These are phyloP conservation scores for Mythimna impura DNA, from an alignment of 2,888 invertebrate genomes.

Conservation along the genomic window DNA sequence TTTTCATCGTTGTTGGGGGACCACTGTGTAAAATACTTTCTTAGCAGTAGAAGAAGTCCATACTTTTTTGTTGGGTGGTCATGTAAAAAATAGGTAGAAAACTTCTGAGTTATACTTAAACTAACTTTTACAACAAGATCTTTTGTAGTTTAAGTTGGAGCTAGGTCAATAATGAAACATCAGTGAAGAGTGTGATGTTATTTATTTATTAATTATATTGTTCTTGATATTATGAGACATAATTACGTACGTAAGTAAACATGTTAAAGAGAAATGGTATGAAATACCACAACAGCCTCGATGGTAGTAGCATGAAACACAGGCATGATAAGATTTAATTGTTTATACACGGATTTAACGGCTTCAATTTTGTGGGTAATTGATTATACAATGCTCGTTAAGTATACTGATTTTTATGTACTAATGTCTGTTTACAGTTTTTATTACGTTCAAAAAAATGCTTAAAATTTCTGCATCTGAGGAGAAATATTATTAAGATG, in stretches of 20 bases:
- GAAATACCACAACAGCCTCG: background rate
- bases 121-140: background rate
- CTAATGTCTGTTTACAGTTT: background rate
- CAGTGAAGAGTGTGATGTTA: conserved; percentile 1
- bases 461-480: background rate
- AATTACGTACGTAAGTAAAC: background rate
- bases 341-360: conserved; percentile 26
- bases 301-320: conserved; percentile 15
- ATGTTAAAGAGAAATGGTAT: background rate
- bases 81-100: background rate
- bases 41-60: too few relatives aligned
- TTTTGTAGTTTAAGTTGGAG: too few relatives aligned
- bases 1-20: too few relatives aligned
- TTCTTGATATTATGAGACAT: conserved; percentile 13
- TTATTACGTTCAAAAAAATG: too few relatives aligned
- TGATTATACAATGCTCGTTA: conserved; percentile 40
- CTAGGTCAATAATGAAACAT: background rate
- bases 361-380: conserved; percentile 54
- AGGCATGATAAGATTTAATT: conserved; percentile 43
- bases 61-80: too few relatives aligned
- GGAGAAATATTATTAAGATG: too few relatives aligned
- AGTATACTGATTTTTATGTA: conserved; percentile 14
- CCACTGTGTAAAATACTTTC: too few relatives aligned
- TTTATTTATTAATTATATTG: background rate
- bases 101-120: background rate